Evolutionary conservation across 1,140 invertebrate species (phyloP), one percentile per base, ranked within the genome.

Genomic region (Ooceraea biroi): DNA sequence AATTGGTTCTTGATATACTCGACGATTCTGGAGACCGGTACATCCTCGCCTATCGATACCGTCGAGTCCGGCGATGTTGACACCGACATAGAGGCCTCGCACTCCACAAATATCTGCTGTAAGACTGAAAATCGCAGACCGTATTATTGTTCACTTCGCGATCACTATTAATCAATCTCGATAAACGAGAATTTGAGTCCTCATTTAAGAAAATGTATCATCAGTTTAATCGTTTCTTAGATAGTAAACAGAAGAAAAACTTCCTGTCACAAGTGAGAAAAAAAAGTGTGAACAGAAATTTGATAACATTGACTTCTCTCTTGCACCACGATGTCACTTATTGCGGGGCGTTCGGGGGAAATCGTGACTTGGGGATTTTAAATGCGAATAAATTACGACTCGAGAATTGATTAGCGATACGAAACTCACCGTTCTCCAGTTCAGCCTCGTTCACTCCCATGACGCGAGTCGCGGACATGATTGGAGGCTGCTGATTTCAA

Each of bases 71-170:
- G 11, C 11, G 36, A 36, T 36, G 22, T 44, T 30, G 48, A 44
- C 19, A 12, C 22, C 0, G 61, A 65, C 27, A 25, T 0, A 0
- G 10, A 78, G 0, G 27, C 0, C 1, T 58, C 36, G 65, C 76
- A 80, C 7, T 80, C 65, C 36, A 22, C 22, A 10, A 80, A 80
- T 46, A 80, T 57, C 10, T 58, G 76, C 36, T 58, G 65, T 50
- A 69, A 71, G 30, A 71, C 76, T 80, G 25, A 4, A 46, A 46
- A 69, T n/a, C n/a, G 46, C 44, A 25, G n/a, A 10, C 30, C 19
- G 10, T 1, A 17, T 46, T 27, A n/a, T 1, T 19, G n/a, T 76
- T 48, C 30, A 10, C 25, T 41, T 71, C 8, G 50, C 25, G 14
- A 36, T 30, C 5, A 10, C 48, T 48, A n/a, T 7, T 36, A 63